A percentile compares a stretch with the other conserved stretches of the same genome.
These are phyloP conservation scores for Triops cancriformis DNA, from an alignment of 1,140 invertebrate genomes.

Conservation along the genomic window DNA sequence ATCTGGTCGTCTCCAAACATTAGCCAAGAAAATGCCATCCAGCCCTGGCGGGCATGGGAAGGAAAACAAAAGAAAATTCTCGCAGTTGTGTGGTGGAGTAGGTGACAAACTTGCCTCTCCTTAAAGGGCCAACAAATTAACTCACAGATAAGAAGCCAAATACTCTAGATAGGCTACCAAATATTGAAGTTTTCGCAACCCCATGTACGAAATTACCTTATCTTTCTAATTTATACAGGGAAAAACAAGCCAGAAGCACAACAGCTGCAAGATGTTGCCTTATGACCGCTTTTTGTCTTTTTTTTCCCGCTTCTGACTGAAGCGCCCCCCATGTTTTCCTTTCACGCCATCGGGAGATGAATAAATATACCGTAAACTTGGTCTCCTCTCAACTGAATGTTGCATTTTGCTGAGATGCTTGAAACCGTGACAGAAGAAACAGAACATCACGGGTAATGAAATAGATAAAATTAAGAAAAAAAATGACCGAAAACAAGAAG, in stretches of 20 bases:
- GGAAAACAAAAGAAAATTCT: no score
- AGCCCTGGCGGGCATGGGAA: background rate
- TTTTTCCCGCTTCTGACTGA: background rate
- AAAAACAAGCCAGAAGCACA: background rate
- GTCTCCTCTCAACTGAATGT: background rate
- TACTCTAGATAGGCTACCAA: background rate
- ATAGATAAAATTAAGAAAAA: background rate
- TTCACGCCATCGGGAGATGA: background rate
- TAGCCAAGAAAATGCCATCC: background rate
- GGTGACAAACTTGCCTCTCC: background rate
- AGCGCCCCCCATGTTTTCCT: background rate
- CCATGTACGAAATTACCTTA: background rate
- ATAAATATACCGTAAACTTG: conserved; percentile 1
- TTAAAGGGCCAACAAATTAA: background rate
- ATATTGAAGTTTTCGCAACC: background rate
- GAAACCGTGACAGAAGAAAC: background rate
- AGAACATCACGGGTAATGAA: background rate
- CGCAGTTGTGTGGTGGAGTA: background rate
- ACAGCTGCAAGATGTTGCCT: background rate
- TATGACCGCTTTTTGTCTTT: background rate
- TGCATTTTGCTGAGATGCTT: background rate
- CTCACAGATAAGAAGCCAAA: background rate
- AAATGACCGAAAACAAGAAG: background rate
- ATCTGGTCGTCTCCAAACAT: background rate
- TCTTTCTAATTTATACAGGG: background rate